A percentile compares a stretch with the other conserved stretches of the same genome.
Conservation (phyloP, 2,888 invertebrate species). For the Tiphia femorata region DNA sequence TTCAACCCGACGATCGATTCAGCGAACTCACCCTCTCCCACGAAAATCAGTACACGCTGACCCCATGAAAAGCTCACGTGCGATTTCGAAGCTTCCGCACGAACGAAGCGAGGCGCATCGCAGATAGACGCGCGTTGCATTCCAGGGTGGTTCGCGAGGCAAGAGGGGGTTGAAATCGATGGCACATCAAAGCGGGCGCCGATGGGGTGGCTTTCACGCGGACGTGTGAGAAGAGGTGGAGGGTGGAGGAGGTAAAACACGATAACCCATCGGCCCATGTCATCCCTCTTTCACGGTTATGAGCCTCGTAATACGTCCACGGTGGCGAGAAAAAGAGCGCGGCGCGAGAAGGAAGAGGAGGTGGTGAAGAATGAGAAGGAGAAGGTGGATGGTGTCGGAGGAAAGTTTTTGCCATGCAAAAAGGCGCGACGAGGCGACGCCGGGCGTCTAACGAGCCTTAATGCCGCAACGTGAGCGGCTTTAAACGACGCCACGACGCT, state of each 20-base stretch:
- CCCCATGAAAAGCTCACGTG: too few species aligned
- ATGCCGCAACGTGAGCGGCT: neutral
- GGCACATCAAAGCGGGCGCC: constrained; percentile 16
- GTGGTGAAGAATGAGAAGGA: too few species aligned
- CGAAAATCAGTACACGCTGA: too few species aligned
- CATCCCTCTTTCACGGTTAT: constrained; percentile 15
- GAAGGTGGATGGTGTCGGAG: too few species aligned
- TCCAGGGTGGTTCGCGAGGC: constrained; percentile 10
- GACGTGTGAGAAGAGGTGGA: neutral
- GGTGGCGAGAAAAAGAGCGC: neutral
- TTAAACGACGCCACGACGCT: neutral
- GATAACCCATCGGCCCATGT: constrained; percentile 3
- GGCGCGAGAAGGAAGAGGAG: too few species aligned
- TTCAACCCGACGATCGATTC: too few species aligned
- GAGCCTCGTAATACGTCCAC: constrained; percentile 3
- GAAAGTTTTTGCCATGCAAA: neutral
- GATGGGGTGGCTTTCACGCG: neutral
- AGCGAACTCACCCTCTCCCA: too few species aligned
- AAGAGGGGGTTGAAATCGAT: constrained; percentile 26
- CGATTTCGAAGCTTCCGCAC: too few species aligned
- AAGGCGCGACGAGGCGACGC: neutral
- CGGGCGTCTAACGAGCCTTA: neutral
- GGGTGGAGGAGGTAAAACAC: neutral
- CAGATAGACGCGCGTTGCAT: too few species aligned
- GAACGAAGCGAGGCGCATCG: too few species aligned